phyloP scores from a whole-genome alignment of 2,888 invertebrate species.

The Philaethria dido region DNA sequence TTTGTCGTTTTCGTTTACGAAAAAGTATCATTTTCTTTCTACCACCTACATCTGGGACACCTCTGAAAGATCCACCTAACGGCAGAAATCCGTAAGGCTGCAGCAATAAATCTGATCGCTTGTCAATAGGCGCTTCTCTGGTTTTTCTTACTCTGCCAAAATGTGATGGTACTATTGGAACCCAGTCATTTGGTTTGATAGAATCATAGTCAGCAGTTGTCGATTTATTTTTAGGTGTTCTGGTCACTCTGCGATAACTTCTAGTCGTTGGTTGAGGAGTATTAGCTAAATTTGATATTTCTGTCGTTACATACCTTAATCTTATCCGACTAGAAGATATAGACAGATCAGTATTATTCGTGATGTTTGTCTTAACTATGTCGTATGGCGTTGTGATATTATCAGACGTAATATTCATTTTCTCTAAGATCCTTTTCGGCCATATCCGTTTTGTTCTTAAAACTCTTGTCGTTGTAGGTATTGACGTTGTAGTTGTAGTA shows the following conservation, averaged over 20 bases:
- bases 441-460: conserved; percentile 77
- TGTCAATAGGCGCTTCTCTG: conserved; percentile 53
- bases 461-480: conserved; percentile 67
- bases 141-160: conserved; percentile 58
- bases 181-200: conserved; percentile 71
- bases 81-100: conserved; percentile 70
- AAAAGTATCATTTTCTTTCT: conserved; percentile 65
- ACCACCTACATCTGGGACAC: conserved; percentile 46
- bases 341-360: conserved; percentile 56
- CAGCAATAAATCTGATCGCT: conserved; percentile 63
- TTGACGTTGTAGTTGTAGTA: conserved; percentile 53
- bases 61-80: conserved; percentile 52
- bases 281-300: conserved; percentile 45
- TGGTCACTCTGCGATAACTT: conserved; percentile 67
- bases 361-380: conserved; percentile 52
- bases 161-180: conserved; percentile 74
- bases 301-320: conserved; percentile 56
- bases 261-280: conserved; percentile 57
- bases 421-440: conserved; percentile 67
- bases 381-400: conserved; percentile 54
- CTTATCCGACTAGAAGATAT: conserved; percentile 56
- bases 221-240: conserved; percentile 63
- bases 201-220: conserved; percentile 55
- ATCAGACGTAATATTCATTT: conserved; percentile 53
- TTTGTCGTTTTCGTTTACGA: conserved; percentile 60